A percentile compares a stretch with the other conserved stretches of the same genome.
These are phyloP conservation scores for Andricus curvator DNA, from an alignment of 2,888 invertebrate species.

Conservation along the genomic window DNA sequence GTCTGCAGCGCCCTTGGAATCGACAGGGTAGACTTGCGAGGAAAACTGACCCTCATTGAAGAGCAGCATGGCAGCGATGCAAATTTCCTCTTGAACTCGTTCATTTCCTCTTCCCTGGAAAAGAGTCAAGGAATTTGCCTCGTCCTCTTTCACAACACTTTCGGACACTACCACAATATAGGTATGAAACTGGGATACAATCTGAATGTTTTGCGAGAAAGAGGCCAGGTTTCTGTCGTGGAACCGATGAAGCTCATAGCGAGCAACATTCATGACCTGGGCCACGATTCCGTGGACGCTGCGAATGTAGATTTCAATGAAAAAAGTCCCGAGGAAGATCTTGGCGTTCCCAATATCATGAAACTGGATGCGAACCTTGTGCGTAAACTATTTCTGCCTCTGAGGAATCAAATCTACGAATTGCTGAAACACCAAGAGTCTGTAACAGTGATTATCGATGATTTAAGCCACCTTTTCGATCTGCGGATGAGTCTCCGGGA, in stretches of 20 bases:
- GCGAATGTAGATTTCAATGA: slow-evolving; percentile 75
- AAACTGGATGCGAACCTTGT: slow-evolving; percentile 73
- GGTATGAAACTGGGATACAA: slow-evolving; percentile 88
- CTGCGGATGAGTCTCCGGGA: slow-evolving; percentile 81
- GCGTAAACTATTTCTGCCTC: slow-evolving; percentile 76
- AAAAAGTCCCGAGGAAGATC: slow-evolving; percentile 49
- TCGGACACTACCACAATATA: slow-evolving; percentile 87
- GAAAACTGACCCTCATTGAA: slow-evolving; percentile 83
- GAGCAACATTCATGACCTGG: slow-evolving; percentile 73
- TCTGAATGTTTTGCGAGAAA: slow-evolving; percentile 79
- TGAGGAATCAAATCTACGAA: slow-evolving; percentile 76
- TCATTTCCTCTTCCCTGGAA: slow-evolving; percentile 83
- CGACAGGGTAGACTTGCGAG: slow-evolving; percentile 80
- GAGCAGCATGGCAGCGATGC: slow-evolving; percentile 87
- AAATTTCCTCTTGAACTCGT: slow-evolving; percentile 85
- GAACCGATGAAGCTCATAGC: slow-evolving; percentile 79
- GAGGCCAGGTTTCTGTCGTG: slow-evolving; percentile 79
- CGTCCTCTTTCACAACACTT: slow-evolving; percentile 85
- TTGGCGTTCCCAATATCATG: slow-evolving; percentile 60
- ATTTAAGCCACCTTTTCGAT: slow-evolving; percentile 86
- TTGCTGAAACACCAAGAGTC: slow-evolving; percentile 75
- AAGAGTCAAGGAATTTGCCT: slow-evolving; percentile 82
- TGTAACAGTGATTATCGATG: slow-evolving; percentile 85
- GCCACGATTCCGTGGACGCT: slow-evolving; percentile 75
- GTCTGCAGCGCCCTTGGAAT: slow-evolving; percentile 84